These are phyloP conservation scores for Rhinichthys klamathensis DNA, from an alignment of 2,113 vertebrate genomes.

Conservation along the genomic window DNA sequence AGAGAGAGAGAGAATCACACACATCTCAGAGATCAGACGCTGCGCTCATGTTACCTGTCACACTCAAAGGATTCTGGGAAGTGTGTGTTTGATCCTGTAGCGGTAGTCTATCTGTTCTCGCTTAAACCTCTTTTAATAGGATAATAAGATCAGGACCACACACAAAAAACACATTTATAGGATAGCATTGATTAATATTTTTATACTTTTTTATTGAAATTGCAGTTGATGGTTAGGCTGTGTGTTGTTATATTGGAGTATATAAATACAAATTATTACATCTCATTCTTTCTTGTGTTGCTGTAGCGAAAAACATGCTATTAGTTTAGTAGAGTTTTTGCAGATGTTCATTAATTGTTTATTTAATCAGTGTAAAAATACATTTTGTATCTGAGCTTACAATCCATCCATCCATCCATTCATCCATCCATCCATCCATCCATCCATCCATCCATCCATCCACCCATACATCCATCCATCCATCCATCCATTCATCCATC, in stretches of 20 bases:
- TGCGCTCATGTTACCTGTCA: background rate
- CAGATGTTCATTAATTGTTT: background rate
- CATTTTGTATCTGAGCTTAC: no score
- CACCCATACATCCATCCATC: no score
- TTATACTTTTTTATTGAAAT: background rate
- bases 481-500: no score
- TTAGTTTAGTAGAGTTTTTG: background rate
- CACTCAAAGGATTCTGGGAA: conserved; percentile 1
- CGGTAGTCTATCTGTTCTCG: background rate
- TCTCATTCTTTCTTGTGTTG: no score
- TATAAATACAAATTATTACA: background rate
- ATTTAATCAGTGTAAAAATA: no score
- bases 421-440: no score
- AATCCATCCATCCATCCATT: no score
- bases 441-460: no score
- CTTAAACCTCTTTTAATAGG: background rate
- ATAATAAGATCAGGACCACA: background rate
- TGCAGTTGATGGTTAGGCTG: background rate
- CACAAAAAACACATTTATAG: background rate
- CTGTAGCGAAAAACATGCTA: background rate
- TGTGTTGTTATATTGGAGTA: background rate
- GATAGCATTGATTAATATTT: background rate
- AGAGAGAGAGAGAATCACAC: background rate
- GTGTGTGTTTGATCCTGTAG: background rate
- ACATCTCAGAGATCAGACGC: background rate